Percentiles rank a stretch among this genome's conserved stretches.
phyloP scores from a whole-genome alignment of 2,888 invertebrate species.

The Coecobrya sp. region DNA sequence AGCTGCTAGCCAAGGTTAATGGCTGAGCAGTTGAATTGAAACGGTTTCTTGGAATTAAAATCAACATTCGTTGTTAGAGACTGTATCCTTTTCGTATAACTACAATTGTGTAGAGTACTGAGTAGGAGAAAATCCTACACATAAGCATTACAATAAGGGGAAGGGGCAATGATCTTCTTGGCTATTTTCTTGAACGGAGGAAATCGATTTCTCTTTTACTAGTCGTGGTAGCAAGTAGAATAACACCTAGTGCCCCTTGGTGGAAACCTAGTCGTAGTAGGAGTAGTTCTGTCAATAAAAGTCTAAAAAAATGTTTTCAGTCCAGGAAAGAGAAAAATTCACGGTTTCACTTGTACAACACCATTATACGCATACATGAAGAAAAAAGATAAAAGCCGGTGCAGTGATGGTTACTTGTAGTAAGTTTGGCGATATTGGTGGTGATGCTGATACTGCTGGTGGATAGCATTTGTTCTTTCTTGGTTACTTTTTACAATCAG shows the following conservation, averaged over 20 bases:
- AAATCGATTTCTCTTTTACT: slow-evolving; percentile 79
- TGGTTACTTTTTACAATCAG: slow-evolving; percentile 42
- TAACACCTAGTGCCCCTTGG: slow-evolving; percentile 16
- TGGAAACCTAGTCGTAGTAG: not conserved
- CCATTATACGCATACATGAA: slow-evolving; percentile 71
- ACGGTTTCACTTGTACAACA: slow-evolving; percentile 73
- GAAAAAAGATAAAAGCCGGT: slow-evolving; percentile 65
- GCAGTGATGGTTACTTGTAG: slow-evolving; percentile 1
- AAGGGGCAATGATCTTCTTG: slow-evolving; percentile 78
- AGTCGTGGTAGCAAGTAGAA: slow-evolving; percentile 45
- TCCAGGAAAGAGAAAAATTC: slow-evolving; percentile 51
- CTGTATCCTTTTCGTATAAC: slow-evolving; percentile 2
- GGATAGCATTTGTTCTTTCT: slow-evolving; percentile 22
- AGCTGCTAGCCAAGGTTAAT: slow-evolving; percentile 76
- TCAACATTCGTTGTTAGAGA: slow-evolving; percentile 47
- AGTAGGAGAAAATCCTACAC: not conserved
- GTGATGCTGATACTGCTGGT: not conserved
- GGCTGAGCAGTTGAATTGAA: slow-evolving; percentile 61
- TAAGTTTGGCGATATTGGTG: not conserved
- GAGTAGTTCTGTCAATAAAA: slow-evolving; percentile 7
- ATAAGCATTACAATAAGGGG: slow-evolving; percentile 1
- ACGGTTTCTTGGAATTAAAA: slow-evolving; percentile 71
- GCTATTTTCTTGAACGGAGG: slow-evolving; percentile 68
- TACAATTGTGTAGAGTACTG: not conserved
- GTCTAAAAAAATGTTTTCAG: slow-evolving; percentile 40